Conservation (phyloP, 2,888 invertebrate genomes). For the Nomada fucata region DNA sequence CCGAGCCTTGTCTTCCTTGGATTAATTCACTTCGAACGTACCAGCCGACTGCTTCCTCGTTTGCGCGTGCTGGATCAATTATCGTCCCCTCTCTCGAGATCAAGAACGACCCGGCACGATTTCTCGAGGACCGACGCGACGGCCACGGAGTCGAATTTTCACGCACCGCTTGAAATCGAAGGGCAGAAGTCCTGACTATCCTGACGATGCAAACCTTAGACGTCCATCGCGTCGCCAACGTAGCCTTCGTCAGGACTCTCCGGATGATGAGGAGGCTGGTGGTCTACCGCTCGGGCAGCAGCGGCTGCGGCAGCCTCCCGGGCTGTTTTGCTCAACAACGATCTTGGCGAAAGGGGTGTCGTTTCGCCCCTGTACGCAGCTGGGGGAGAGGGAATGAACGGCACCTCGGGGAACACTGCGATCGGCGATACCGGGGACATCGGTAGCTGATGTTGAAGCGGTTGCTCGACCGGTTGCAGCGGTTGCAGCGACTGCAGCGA, state of each 20-base stretch:
- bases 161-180: not conserved
- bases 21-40: constrained; percentile 55
- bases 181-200: not conserved
- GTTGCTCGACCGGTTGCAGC: constrained; percentile 83
- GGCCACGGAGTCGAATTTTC: not conserved
- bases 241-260: constrained; percentile 96
- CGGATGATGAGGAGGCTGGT: constrained; percentile 85
- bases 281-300: constrained; percentile 86
- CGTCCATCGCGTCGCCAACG: constrained; percentile 89
- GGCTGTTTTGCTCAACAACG: constrained; percentile 83
- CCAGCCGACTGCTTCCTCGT: not conserved
- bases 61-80: constrained; percentile 1
- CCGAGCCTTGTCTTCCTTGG: constrained; percentile 46
- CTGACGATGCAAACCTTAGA: constrained; percentile 69
- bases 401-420: constrained; percentile 80
- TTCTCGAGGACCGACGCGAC: not conserved
- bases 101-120: not conserved
- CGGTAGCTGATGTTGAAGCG: constrained; percentile 78
- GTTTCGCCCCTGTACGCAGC: constrained; percentile 89
- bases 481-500: not conserved
- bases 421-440: constrained; percentile 77
- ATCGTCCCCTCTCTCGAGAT: not conserved
- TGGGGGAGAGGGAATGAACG: constrained; percentile 89
- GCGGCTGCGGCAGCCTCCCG: constrained; percentile 85
- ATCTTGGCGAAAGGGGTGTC: constrained; percentile 84